Evolutionary conservation across 37 sponge, comb jelly and placozoan species (phyloP).

Genomic region (Aplysina aerophoba): DNA sequence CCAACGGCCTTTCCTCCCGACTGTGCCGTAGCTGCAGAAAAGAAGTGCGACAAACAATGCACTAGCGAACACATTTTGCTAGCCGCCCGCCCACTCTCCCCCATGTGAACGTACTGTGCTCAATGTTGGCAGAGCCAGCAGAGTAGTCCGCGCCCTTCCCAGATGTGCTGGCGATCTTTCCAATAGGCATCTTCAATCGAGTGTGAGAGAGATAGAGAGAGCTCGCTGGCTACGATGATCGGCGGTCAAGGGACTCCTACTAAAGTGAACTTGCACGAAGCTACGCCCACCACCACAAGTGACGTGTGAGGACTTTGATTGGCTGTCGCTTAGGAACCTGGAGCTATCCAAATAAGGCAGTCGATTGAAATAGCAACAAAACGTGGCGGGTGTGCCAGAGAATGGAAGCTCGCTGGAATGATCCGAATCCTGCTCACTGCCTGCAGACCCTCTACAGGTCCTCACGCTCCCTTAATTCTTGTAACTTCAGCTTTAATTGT

Average conservation of each 20-base stretch:
- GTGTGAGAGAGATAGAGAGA: background rate
- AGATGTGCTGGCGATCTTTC: conserved; percentile 62
- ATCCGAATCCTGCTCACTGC: too few relatives aligned
- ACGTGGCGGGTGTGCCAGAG: too few relatives aligned
- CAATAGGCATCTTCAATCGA: conserved; percentile 76
- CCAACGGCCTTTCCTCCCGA: conserved; percentile 47
- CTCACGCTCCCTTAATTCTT: too few relatives aligned
- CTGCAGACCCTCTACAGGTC: too few relatives aligned
- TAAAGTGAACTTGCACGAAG: background rate
- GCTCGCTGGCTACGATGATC: background rate
- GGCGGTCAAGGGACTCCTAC: background rate
- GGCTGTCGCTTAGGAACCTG: conserved; percentile 43
- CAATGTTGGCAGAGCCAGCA: conserved; percentile 64
- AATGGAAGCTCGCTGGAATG: too few relatives aligned
- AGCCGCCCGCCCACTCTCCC: background rate
- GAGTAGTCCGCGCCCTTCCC: conserved; percentile 90
- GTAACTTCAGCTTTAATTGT: too few relatives aligned
- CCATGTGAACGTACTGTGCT: conserved; percentile 21
- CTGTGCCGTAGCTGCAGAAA: background rate
- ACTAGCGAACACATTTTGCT: background rate
- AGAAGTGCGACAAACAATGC: background rate
- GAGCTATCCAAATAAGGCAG: background rate
- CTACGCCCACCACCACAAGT: background rate
- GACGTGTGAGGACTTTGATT: conserved; percentile 41
- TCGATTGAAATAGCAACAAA: background rate